These are phyloP conservation scores for Sebastes itinus DNA, from an alignment of 2,797 vertebrate species.

Conservation along the genomic window DNA sequence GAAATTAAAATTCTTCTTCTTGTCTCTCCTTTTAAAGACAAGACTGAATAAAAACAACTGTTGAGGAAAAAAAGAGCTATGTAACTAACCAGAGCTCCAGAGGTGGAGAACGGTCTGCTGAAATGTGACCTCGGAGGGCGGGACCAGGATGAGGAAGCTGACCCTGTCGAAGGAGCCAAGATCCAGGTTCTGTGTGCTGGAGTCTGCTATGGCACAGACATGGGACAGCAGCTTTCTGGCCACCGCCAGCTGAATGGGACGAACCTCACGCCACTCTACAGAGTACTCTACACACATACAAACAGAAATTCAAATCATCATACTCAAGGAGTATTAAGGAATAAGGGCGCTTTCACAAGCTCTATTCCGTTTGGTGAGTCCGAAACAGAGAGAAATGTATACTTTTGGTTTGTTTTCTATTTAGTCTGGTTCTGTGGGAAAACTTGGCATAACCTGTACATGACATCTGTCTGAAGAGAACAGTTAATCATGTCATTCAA, in stretches of 20 bases:
- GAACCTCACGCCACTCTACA: constrained; percentile 84
- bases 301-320: neutral
- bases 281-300: constrained; percentile 82
- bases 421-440: neutral
- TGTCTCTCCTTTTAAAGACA: neutral
- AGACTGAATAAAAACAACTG: neutral
- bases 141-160: constrained; percentile 96
- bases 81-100: constrained; percentile 90
- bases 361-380: fast-evolving
- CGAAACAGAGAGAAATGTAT: too few species aligned
- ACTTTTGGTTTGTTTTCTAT: too few species aligned
- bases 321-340: neutral
- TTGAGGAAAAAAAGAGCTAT: too few species aligned
- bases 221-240: constrained; percentile 97
- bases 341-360: too few species aligned
- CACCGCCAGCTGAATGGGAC: constrained; percentile 94
- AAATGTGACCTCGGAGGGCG: constrained; percentile 95
- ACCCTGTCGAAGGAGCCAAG: constrained; percentile 96
- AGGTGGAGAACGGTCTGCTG: constrained; percentile 93
- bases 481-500: neutral
- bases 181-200: constrained; percentile 97
- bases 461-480: neutral
- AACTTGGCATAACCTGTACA: neutral
- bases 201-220: constrained; percentile 96
- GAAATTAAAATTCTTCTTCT: neutral